Evolutionary conservation across 2,797 vertebrate species (phyloP).

Genomic region (Microctenopoma stevenorrisi): DNA sequence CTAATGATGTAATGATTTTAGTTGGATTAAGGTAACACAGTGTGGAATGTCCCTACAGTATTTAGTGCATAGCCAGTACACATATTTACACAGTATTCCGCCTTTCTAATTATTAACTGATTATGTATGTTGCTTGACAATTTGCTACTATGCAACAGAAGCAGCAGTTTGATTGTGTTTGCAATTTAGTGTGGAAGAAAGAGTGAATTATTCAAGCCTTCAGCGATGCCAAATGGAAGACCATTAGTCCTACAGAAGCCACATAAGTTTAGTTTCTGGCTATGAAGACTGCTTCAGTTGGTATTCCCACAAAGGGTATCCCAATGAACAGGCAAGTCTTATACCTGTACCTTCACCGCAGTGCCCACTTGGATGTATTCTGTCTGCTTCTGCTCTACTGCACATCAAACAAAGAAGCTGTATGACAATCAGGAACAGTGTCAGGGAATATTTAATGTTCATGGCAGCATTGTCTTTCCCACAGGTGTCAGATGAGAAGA

Average conservation of each 20-base stretch:
- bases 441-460: conserved; percentile 59
- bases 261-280: background rate
- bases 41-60: background rate
- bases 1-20: conserved; percentile 41
- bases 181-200: background rate
- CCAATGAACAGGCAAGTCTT: conserved; percentile 48
- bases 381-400: conserved; percentile 28
- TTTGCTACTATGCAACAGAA: conserved; percentile 7
- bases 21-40: conserved; percentile 18
- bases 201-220: background rate
- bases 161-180: conserved; percentile 18
- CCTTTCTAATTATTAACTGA: conserved; percentile 34
- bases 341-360: conserved; percentile 23
- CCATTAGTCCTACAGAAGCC: background rate
- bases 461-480: conserved; percentile 48
- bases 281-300: conserved; percentile 17
- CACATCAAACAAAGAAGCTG: conserved; percentile 32
- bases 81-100: too few relatives aligned
- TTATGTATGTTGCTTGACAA: conserved; percentile 29
- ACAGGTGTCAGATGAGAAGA: conserved; percentile 59
- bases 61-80: too few relatives aligned
- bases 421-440: conserved; percentile 43
- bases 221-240: background rate
- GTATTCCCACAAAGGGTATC: conserved; percentile 24
- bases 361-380: conserved; percentile 33